Evolutionary conservation across 2,888 invertebrate species (phyloP).

Genomic region (Meliscaeva auricollis): DNA sequence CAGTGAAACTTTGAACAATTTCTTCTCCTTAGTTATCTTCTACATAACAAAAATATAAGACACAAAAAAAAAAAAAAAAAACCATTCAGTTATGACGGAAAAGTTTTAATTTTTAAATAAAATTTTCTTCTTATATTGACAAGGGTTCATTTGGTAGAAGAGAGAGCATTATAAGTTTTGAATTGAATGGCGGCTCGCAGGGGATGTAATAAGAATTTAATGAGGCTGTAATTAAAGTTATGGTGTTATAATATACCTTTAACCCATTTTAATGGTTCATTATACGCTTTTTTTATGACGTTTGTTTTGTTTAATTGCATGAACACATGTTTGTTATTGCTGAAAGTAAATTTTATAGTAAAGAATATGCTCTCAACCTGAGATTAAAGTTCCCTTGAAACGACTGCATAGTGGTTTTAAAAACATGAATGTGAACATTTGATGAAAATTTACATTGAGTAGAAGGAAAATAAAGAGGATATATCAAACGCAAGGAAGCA

Average conservation of each 20-base stretch:
- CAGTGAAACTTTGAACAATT: slow-evolving; percentile 35
- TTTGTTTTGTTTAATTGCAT: neutral
- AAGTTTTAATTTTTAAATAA: slow-evolving; percentile 36
- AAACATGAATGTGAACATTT: no score
- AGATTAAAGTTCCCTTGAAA: neutral
- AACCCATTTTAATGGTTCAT: neutral
- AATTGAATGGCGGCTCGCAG: neutral
- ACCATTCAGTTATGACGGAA: slow-evolving; percentile 15
- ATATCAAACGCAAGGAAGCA: no score
- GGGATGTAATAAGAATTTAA: slow-evolving; percentile 2
- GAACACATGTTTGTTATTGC: neutral
- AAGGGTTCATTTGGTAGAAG: slow-evolving; percentile 4
- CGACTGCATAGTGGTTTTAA: neutral
- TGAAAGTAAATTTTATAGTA: no score
- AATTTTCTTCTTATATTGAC: slow-evolving; percentile 21
- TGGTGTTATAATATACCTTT: neutral
- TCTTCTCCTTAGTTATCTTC: neutral
- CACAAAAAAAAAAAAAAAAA: slow-evolving; percentile 25
- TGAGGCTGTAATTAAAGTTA: slow-evolving; percentile 20
- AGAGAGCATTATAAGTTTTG: slow-evolving; percentile 1
- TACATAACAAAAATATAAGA: neutral
- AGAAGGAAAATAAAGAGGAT: no score
- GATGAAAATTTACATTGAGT: no score
- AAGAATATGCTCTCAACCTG: no score
- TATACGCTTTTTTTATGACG: neutral